These are phyloP conservation scores for Siphamia tubifer DNA, from an alignment of 2,113 vertebrate species.

Conservation along the genomic window DNA sequence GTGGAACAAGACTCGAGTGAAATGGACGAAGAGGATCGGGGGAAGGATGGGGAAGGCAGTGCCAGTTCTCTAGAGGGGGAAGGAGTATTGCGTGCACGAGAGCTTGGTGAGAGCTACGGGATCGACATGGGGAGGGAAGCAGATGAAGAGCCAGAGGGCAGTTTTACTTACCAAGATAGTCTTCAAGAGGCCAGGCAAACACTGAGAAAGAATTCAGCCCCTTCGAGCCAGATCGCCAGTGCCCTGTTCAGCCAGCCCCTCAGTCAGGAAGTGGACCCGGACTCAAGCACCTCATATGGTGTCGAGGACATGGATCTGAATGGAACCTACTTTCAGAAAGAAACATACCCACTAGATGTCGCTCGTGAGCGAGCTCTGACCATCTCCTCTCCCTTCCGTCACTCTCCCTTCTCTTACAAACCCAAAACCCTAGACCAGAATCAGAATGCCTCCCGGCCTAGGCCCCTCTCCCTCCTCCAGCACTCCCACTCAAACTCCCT, in stretches of 20 bases:
- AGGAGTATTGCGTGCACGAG: constrained; percentile 22
- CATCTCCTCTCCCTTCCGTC: constrained; percentile 82
- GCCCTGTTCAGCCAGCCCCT: constrained; percentile 70
- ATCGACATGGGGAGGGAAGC: constrained; percentile 46
- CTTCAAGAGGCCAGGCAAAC: constrained; percentile 23
- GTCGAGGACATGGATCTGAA: constrained; percentile 73
- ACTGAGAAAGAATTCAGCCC: constrained; percentile 78
- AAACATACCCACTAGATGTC: constrained; percentile 61
- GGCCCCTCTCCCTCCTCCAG: constrained; percentile 77
- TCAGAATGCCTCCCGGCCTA: constrained; percentile 76
- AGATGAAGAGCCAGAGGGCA: constrained; percentile 54
- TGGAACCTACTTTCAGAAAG: constrained; percentile 71
- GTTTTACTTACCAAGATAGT: constrained; percentile 32
- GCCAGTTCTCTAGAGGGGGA: constrained; percentile 38
- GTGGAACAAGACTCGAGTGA: constrained; percentile 48
- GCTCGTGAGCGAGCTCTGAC: constrained; percentile 78
- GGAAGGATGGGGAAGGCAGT: constrained; percentile 29
- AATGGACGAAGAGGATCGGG: constrained; percentile 46
- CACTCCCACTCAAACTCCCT: constrained; percentile 80
- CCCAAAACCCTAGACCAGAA: constrained; percentile 77
- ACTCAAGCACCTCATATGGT: constrained; percentile 50
- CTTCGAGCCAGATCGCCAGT: constrained; percentile 73
- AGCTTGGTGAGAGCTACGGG: constrained; percentile 36
- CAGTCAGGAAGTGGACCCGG: constrained; percentile 39
- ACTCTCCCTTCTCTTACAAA: constrained; percentile 77